Base-by-base conservation (phyloP, 2,797 vertebrate genomes). In the Molothrus ater region DNA sequence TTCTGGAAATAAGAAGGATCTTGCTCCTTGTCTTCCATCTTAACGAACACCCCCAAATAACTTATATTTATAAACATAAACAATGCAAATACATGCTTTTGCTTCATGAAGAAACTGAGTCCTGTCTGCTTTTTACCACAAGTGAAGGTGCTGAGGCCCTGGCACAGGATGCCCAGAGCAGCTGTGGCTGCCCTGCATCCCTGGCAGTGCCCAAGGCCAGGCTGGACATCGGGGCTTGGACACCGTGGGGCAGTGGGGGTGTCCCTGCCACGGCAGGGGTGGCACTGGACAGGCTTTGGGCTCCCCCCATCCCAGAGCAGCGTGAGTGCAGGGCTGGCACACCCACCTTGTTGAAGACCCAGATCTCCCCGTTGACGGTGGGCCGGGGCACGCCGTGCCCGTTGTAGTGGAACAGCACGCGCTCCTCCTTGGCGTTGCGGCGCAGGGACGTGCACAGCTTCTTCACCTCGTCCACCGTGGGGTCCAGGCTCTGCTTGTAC, bases 401-500 rank as follows among this genome's bases (percentile, higher is more conserved):
- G 0, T 99, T 99, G 98, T 99, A 99, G 98, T 99, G 99, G 97
- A 99, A 99, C 84, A 99, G 98, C 31, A 99, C 99, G 4, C 99
- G 98, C 97, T 99, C 99, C 92, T 99, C 99, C 96, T 99, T 99
- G 96, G 99, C 99, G 4, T 99, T 99, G 12, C 99, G 98, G 31
- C 99, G 98, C 88, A 99, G 97, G 0, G 99, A 99, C 1, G 99
- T 99, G 93, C 99, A 99, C 47, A 99, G 98, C 82, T 99, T 99
- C 98, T 99, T 99, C 80, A 99, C 99, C 93, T 99, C 99, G 1
- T 99, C 99, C 97, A 99, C 99, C 0, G 99, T 99, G 11, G 99
- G 99, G 91, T 99, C 99, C 8, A 99, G 98, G 92, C 99, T 99
- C 98, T 99, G 99, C 97, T 99, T 99, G 97, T 99, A 99, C 68